Evolutionary conservation across 2,797 vertebrate species (phyloP).

Genomic region (Pangasius larnaudii): DNA sequence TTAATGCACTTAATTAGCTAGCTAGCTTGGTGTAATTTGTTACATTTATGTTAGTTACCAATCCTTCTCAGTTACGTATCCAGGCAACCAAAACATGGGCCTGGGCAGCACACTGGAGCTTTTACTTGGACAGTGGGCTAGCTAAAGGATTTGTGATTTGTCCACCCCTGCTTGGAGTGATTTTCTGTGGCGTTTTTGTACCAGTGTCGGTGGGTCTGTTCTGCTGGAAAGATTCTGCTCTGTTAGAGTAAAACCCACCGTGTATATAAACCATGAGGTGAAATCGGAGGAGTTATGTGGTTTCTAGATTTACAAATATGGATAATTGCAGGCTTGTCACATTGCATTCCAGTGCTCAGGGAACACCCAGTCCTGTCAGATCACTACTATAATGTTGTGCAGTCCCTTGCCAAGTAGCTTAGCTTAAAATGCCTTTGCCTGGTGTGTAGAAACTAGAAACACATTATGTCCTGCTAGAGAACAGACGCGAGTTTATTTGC

Average conservation of each 20-base stretch:
- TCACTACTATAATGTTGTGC: conserved; percentile 31
- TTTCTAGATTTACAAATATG: conserved; percentile 53
- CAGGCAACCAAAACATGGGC: too few relatives aligned
- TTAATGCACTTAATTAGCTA: background rate
- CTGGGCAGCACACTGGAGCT: background rate
- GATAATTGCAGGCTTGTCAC: conserved; percentile 50
- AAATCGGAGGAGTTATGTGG: conserved; percentile 38
- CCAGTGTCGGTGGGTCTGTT: background rate
- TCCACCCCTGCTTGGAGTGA: background rate
- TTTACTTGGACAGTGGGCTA: background rate
- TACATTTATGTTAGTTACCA: background rate
- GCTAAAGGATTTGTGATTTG: background rate
- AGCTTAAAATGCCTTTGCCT: conserved; percentile 1
- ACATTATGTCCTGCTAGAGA: background rate
- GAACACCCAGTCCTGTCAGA: conserved; percentile 49
- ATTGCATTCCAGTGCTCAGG: conserved; percentile 49
- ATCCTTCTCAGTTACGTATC: background rate
- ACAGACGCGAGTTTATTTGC: conserved; percentile 2
- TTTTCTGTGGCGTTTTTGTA: background rate
- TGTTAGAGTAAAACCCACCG: conserved; percentile 15
- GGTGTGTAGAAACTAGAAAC: conserved; percentile 26
- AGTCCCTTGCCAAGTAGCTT: conserved; percentile 22
- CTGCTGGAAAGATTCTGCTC: conserved; percentile 2
- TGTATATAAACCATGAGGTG: conserved; percentile 33
- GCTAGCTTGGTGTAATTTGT: background rate